Percentiles rank a stretch among this genome's conserved stretches.
Evolutionary conservation across 2,113 vertebrate species (phyloP).

Genomic region (Passer domesticus): DNA sequence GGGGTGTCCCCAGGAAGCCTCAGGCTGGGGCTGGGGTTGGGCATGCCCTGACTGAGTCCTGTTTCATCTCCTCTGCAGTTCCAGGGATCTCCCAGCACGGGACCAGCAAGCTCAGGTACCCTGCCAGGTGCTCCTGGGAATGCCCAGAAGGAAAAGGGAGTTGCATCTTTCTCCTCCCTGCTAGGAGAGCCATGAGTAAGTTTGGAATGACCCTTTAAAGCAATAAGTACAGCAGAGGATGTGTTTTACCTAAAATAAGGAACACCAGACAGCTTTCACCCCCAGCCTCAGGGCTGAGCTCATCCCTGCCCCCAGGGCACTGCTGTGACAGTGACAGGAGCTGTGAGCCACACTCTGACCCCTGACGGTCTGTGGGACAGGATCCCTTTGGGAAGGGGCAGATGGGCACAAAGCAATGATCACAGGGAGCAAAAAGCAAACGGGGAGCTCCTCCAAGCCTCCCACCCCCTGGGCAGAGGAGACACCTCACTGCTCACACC

Average conservation of each 20-base stretch:
- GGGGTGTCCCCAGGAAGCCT: background rate
- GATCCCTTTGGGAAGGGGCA: background rate
- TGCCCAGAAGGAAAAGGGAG: background rate
- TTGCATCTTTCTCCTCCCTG: background rate
- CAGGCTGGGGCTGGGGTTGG: too few relatives aligned
- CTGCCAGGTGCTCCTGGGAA: background rate
- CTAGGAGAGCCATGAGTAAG: background rate
- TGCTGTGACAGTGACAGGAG: background rate
- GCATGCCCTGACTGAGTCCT: background rate
- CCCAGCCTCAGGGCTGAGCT: background rate
- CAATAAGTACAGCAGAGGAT: background rate
- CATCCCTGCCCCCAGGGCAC: background rate
- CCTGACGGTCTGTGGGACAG: rapidly evolving
- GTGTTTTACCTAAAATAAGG: background rate
- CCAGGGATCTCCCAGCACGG: background rate
- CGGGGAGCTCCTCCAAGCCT: background rate
- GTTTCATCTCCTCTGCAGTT: background rate
- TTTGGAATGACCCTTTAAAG: conserved; percentile 36
- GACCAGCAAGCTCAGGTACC: background rate
- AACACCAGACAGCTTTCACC: background rate
- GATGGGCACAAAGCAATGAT: background rate
- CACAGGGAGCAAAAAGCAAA: background rate
- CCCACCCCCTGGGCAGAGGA: background rate
- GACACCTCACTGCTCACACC: background rate
- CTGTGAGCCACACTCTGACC: background rate